phyloP scores from a whole-genome alignment of 1,140 invertebrate species.

The Papilio xuthus region DNA sequence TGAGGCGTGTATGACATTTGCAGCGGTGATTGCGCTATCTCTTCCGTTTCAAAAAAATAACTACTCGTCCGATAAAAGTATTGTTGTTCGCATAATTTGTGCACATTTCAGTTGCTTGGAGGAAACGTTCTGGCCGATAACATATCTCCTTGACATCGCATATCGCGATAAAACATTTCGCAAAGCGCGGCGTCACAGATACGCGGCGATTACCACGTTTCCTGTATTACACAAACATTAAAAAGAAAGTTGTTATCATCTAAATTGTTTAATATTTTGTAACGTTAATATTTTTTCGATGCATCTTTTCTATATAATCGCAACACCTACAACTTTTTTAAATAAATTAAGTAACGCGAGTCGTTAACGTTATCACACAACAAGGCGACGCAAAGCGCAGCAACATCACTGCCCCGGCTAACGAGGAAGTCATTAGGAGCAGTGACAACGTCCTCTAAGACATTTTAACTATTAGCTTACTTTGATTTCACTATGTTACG shows the following conservation, averaged over 20 bases:
- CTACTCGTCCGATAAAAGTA: constrained; percentile 45
- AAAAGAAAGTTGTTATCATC: constrained; percentile 5
- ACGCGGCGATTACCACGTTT: not conserved
- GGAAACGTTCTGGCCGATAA: constrained; percentile 58
- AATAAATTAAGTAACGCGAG: not conserved
- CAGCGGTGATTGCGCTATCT: constrained; percentile 52
- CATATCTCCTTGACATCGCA: constrained; percentile 53
- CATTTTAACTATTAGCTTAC: constrained; percentile 21
- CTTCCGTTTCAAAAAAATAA: constrained; percentile 54
- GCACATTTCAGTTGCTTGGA: constrained; percentile 57
- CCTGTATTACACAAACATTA: constrained; percentile 8
- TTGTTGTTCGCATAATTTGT: constrained; percentile 48
- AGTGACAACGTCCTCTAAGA: constrained; percentile 22
- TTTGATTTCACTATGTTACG: constrained; percentile 25
- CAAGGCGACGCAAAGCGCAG: not conserved
- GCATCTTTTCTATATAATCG: not conserved
- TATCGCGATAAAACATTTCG: constrained; percentile 56
- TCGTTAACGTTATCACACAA: constrained; percentile 1
- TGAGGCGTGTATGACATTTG: constrained; percentile 38
- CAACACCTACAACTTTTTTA: not conserved
- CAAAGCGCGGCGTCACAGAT: constrained; percentile 53
- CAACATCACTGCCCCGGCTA: not conserved
- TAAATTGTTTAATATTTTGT: not conserved
- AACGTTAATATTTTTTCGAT: not conserved
- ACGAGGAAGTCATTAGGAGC: constrained; percentile 31